phyloP scores from a whole-genome alignment of 2,888 invertebrate species.

The Limnephilus lunatus region DNA sequence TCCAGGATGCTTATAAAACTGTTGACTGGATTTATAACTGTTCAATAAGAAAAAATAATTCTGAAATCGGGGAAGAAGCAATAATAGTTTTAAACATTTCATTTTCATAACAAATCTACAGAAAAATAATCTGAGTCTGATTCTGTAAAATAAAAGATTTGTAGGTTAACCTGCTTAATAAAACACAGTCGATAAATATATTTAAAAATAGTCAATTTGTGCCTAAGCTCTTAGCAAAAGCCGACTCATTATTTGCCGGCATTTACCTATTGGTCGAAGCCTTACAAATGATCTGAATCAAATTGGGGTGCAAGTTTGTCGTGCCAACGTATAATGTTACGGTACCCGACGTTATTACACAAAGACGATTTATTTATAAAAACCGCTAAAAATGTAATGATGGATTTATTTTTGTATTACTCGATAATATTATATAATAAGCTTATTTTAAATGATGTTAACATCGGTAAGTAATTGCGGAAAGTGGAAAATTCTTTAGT shows the following conservation, averaged over 20 bases:
- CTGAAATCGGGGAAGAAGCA: no score
- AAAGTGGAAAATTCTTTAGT: not conserved
- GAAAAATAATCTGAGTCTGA: not conserved
- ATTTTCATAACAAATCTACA: no score
- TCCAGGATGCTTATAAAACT: no score
- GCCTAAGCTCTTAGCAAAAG: not conserved
- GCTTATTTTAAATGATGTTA: not conserved
- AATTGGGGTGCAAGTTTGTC: not conserved
- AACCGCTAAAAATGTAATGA: not conserved
- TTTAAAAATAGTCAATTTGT: not conserved
- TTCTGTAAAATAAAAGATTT: not conserved
- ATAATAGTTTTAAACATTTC: no score
- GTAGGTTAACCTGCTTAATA: not conserved
- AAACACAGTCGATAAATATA: not conserved
- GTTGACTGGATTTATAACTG: no score
- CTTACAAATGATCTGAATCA: not conserved
- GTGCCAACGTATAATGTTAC: not conserved
- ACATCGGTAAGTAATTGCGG: not conserved
- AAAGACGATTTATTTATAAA: not conserved
- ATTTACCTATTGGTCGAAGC: conserved; percentile 2
- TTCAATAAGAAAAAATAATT: no score
- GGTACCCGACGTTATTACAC: not conserved
- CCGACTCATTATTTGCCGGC: not conserved
- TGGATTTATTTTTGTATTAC: not conserved
- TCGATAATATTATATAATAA: not conserved